phyloP scores from a whole-genome alignment of 2,113 vertebrate species.

The Promerops cafer region DNA sequence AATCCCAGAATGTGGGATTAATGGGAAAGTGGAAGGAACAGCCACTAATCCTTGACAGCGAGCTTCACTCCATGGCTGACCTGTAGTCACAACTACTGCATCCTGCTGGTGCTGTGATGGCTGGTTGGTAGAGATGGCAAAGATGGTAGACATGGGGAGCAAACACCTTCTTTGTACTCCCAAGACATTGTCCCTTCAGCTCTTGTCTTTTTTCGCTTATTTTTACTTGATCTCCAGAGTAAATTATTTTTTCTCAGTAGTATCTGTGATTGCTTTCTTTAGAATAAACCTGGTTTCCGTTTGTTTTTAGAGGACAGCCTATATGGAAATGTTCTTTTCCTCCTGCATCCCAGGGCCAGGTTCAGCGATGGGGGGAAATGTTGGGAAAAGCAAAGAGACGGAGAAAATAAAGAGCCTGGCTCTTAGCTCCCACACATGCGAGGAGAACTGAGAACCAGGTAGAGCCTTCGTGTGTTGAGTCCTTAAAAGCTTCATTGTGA shows the following conservation, averaged over 20 bases:
- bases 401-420: background rate
- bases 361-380: background rate
- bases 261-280: background rate
- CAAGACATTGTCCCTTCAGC: background rate
- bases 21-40: background rate
- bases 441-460: background rate
- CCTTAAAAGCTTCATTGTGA: conserved; percentile 65
- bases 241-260: background rate
- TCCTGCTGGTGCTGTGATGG: background rate
- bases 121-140: background rate
- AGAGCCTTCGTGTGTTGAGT: background rate
- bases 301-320: background rate
- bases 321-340: background rate
- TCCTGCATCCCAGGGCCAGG: background rate
- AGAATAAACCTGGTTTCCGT: background rate
- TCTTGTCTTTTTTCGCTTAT: background rate
- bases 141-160: background rate
- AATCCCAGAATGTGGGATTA: background rate
- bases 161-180: background rate
- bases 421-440: background rate
- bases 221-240: background rate
- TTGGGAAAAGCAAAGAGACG: background rate
- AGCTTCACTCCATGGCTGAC: background rate
- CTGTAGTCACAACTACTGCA: background rate
- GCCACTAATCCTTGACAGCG: fast-evolving